phyloP scores from a whole-genome alignment of 2,888 invertebrate species.

The Rhimphoctona megacephalus region DNA sequence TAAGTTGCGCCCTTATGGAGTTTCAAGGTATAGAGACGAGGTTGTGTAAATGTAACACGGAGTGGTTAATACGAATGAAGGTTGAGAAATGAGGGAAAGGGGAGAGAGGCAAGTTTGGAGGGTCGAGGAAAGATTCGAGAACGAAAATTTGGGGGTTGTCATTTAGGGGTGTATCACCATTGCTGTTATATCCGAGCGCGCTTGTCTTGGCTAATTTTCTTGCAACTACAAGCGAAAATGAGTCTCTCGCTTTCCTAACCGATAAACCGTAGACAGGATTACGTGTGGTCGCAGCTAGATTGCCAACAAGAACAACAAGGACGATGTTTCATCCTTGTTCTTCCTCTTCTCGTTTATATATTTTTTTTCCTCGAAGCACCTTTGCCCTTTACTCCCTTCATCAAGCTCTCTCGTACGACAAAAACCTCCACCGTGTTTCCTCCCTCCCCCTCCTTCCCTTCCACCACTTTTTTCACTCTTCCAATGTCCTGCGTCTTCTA shows the following conservation, averaged over 20 bases:
- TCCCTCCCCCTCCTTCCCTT: background rate
- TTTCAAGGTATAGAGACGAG: too few relatives aligned
- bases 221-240: slow-evolving; percentile 37
- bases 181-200: slow-evolving; percentile 14
- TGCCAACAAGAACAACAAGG: slow-evolving; percentile 33
- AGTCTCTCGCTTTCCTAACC: slow-evolving; percentile 25
- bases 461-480: slow-evolving; percentile 34
- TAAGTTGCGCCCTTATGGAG: background rate
- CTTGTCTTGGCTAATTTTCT: slow-evolving; percentile 59
- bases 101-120: slow-evolving; percentile 19
- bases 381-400: slow-evolving; percentile 17
- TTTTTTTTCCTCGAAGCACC: slow-evolving; percentile 13
- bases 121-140: slow-evolving; percentile 15
- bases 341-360: slow-evolving; percentile 27
- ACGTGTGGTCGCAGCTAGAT: slow-evolving; percentile 60
- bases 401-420: slow-evolving; percentile 12
- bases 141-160: slow-evolving; percentile 16
- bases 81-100: background rate
- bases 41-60: background rate
- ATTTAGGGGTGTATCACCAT: slow-evolving; percentile 33
- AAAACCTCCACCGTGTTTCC: slow-evolving; percentile 15
- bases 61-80: slow-evolving; percentile 1
- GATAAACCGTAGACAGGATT: slow-evolving; percentile 42
- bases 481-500: slow-evolving; percentile 22
- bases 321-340: slow-evolving; percentile 15